phyloP scores from a whole-genome alignment of 2,797 vertebrate species.

The Chiropotes sagulatus region DNA sequence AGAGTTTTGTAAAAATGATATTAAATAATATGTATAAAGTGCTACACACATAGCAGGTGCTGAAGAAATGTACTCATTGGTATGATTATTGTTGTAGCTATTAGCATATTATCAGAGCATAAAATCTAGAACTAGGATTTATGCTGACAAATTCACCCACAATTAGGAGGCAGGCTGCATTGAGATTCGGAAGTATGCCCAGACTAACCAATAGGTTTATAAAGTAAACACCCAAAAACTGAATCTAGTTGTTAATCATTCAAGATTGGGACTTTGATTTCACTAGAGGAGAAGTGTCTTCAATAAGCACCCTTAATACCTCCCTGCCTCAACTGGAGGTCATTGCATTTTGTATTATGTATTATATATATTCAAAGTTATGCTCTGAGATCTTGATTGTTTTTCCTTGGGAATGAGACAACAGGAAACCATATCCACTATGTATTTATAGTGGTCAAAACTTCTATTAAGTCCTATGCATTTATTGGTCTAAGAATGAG shows the following conservation, averaged over 20 bases:
- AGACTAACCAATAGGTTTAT: not conserved
- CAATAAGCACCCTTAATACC: not conserved
- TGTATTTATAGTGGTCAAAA: not conserved
- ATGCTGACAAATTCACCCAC: not conserved
- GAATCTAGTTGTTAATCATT: not conserved
- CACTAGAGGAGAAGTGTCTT: not conserved
- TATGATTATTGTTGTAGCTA: not conserved
- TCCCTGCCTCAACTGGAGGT: not conserved
- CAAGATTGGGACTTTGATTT: not conserved
- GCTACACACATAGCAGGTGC: not conserved
- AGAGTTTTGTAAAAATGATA: not conserved
- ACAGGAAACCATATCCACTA: not conserved
- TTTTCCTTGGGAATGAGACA: not conserved
- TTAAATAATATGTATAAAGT: not conserved
- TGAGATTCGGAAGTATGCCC: not conserved
- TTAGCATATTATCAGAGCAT: not conserved
- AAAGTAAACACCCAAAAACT: not conserved
- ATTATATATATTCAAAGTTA: not conserved
- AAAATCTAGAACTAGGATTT: not conserved
- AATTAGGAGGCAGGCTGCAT: not conserved
- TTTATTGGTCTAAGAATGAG: not conserved
- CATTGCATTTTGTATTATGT: not conserved
- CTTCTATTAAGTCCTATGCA: not conserved
- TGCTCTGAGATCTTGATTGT: not conserved
- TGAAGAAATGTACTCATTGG: not conserved